These are phyloP conservation scores for Prosapia bicincta DNA, from an alignment of 2,888 invertebrate species.

Conservation along the genomic window DNA sequence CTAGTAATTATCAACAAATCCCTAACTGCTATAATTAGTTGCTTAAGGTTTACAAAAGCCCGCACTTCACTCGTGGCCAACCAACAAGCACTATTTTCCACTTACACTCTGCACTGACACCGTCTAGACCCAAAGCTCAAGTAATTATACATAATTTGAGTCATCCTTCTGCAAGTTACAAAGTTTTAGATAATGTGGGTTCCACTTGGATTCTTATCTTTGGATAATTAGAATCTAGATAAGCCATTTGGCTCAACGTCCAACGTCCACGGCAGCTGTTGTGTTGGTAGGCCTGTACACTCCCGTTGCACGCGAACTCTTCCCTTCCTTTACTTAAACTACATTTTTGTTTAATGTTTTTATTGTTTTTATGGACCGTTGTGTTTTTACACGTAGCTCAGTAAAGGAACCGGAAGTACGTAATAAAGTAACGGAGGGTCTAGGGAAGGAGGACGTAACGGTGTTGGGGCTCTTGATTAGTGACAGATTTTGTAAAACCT, in stretches of 20 bases:
- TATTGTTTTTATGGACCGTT: neutral
- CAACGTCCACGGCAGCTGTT: constrained; percentile 23
- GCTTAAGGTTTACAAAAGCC: no score
- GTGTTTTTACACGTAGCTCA: neutral
- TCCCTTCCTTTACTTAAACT: neutral
- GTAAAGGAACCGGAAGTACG: neutral
- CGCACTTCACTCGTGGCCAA: no score
- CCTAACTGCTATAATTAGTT: no score
- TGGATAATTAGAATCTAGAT: constrained; percentile 26
- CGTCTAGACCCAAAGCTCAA: constrained; percentile 6
- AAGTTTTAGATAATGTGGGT: constrained; percentile 26
- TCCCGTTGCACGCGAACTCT: neutral
- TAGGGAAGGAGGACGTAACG: neutral
- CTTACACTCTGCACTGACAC: neutral
- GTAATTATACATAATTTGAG: constrained; percentile 22
- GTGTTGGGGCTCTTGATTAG: no score
- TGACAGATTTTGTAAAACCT: no score
- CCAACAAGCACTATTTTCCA: no score
- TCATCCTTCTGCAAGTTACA: constrained; percentile 23
- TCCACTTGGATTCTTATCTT: constrained; percentile 24
- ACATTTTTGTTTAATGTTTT: neutral
- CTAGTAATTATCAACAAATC: no score
- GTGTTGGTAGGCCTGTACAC: no score
- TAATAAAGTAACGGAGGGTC: neutral
- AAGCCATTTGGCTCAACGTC: constrained; percentile 21